Base-by-base conservation (phyloP, 2,797 vertebrate species). In the Diceros bicornis region DNA sequence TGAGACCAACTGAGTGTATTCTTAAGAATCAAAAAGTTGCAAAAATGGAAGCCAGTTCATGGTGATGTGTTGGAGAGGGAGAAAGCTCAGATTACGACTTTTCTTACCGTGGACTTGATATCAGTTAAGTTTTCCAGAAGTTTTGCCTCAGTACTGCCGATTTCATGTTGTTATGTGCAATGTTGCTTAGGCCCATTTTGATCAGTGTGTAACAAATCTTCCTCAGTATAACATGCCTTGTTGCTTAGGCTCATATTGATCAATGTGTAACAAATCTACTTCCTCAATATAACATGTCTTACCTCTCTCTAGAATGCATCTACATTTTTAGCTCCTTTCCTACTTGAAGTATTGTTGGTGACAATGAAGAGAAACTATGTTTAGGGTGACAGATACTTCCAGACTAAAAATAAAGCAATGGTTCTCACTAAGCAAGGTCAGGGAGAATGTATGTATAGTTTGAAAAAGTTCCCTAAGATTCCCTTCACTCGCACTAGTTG, bases 331-430 rank as follows among this genome's bases (percentile, higher is more conserved):
- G 62, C 86, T 92, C 7, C 52, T 93, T 97, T 96, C 4, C 69
- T 82, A 78, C 86, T 89, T 82, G 34, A 83, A 94, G 41, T 94
- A 29, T 55, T 94, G 62, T 68, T 90, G 64, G 27, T 94, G 87
- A 83, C 17, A 81, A 86, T 66, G 85, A 69, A 96, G 61, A 91
- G 50, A 91, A 96, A 77, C 62, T 93, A 21, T 87, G 66, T 96
- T 96, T 96, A 94, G 50, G 61, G 74, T 96, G 62, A 71, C 77
- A 92, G 78, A 85, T 85, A 92, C 52, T 77, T 97, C 91, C 61
- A 95, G 29, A 79, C 75, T 96, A 86, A 95, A 96, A 94, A 55
- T 86, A 93, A 95, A 96, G 27, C 57, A 61, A 64, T 91, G 44
- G 68, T 95, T 94, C 68, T 97, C 52, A 68, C 72, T 92, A 95